Base-by-base conservation (phyloP, 1,140 invertebrate species). In the Procambarus virginalis region DNA sequence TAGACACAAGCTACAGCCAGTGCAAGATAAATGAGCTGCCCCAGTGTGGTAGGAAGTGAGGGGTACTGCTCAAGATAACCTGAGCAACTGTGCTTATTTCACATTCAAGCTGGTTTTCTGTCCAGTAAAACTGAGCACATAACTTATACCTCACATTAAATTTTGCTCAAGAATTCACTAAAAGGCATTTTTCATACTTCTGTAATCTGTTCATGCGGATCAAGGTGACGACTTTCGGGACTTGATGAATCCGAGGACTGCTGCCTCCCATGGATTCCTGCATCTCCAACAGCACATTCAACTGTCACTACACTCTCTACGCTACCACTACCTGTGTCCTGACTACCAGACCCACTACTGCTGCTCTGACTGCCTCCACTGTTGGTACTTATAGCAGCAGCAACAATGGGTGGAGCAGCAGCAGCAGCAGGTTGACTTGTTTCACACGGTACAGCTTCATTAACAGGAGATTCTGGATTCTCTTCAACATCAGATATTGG, bases 311-410 rank as follows among this genome's bases (percentile, higher is more conserved):
- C 88, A 84, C 88, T 89, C 75, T 89, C 88, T 49, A 89, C 60
- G 51, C 88, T 89, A 70, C 88, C 88, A 84, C 81, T 84, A 9
- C 88, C 88, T 34, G 88, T 89, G 81, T 89, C 88, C 82, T 89
- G 88, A 51, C 88, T 89, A 34, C 88, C 88, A 78, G 88, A 89
- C 64, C 88, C 88, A 89, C 75, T 89, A 64, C 88, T 89, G 76
- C 88, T 89, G 73, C 88, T 89, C 81, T 89, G 88, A 48, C 88
- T 89, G n/a, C 88, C 88, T 34, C 68, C 82, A 78, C 84, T 85
- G 84, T n/a, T 85, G 34, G 22, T 76, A 45, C 49, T 55, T 51
- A 73, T 75, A 48, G 83, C 83, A 75, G 68, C 51, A 77, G 55
- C 73, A 58, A 77, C 73, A 46, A 85, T 76, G 8, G 84, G 84